Evolutionary conservation across 2,113 vertebrate species (phyloP), one percentile per base, ranked within the genome.

Genomic region (Columbina picui): DNA sequence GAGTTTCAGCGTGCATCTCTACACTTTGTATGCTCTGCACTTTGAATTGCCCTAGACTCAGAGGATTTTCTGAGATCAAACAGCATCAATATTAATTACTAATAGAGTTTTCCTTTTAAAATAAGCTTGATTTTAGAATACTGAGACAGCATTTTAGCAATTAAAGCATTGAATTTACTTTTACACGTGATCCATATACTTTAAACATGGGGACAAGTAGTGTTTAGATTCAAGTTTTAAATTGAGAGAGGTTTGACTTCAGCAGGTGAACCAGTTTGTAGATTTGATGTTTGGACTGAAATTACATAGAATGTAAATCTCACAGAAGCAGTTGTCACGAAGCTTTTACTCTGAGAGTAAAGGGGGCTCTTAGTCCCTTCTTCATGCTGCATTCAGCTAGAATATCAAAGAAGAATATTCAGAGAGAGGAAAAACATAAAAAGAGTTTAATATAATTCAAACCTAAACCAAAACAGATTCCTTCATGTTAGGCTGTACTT

Each of bases 81-180:
- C 49, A 75, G 22, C 71, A 93, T 95, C 85, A 90, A 73, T 95
- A 94, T 96, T 92, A 96, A 96, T 94, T 90, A 68, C 81, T 92
- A 79, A 88, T 29, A 84, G 41, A 74, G 34, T 90, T 92, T 82
- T 1, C 0, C 32, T 89, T 92, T 84, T 60, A 83, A 89, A 96
- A 95, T 85, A 91, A 94, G 81, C 68, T 88, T 89, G 39, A 7
- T 7, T 94, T 96, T 90, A 79, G 45, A 90, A 87, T 56, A 92
- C 30, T 76, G 73, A 95, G 75, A 83, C 38, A 93, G 56, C 38
- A 79, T 79, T 70, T 89, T 88, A 91, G n/a, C 30, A 93, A 90
- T 85, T 78, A 90, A 77, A 55, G 32, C 27, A 41, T 16, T 83
- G 13, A 65, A 84, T 94, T 78, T 94, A 73, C 29, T 84, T 89